Percentiles rank a stretch among this genome's conserved stretches.
Conservation (phyloP, 2,797 vertebrate species). For the Miichthys miiuy region DNA sequence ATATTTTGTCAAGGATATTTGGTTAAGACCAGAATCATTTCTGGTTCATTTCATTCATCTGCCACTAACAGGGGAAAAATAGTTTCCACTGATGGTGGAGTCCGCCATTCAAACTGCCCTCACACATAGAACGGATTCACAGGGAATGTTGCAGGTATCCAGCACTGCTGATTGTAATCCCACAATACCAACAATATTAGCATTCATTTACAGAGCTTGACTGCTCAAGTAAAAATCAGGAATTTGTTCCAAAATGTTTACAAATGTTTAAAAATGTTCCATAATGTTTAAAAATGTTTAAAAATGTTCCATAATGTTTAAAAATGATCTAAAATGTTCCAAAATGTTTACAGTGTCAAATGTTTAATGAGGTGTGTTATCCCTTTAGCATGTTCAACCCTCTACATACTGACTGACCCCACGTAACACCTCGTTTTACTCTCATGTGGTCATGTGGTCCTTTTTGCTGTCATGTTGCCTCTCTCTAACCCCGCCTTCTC, state of each 20-base stretch:
- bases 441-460: slow-evolving; percentile 54
- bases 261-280: no score
- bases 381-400: neutral
- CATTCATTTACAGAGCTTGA: neutral
- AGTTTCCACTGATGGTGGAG: neutral
- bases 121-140: neutral
- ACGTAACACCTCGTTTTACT: slow-evolving; percentile 1
- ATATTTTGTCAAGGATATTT: neutral
- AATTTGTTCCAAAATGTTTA: neutral
- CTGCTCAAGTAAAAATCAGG: neutral
- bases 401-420: neutral
- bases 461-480: slow-evolving; percentile 10
- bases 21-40: neutral
- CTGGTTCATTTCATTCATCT: no score
- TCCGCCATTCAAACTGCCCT: neutral
- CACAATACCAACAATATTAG: neutral
- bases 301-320: no score
- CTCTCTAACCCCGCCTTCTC: slow-evolving; percentile 69
- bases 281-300: no score
- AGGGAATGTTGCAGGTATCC: neutral
- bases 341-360: neutral
- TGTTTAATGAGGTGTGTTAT: neutral
- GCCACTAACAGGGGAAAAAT: no score
- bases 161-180: neutral
- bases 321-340: no score